phyloP scores from a whole-genome alignment of 2,888 invertebrate species.

The Gasteruption jaculator region DNA sequence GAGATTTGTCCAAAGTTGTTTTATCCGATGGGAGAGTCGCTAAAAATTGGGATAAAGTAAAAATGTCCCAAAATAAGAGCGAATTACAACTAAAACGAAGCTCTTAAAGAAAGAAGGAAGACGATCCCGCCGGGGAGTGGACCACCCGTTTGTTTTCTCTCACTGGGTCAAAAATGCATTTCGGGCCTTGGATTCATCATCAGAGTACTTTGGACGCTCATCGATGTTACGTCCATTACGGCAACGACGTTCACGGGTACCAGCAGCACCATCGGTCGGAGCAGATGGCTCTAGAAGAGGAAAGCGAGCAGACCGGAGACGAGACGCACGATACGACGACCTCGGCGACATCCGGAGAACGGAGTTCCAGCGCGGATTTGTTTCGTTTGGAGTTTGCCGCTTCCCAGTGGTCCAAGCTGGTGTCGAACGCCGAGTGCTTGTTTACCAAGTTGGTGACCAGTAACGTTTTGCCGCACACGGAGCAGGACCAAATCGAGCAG shows the following conservation, averaged over 20 bases:
- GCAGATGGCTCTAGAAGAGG: slow-evolving; percentile 32
- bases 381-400: slow-evolving; percentile 81
- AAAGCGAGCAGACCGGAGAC: slow-evolving; percentile 41
- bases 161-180: too few relatives aligned
- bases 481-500: slow-evolving; percentile 73
- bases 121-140: too few relatives aligned
- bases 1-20: too few relatives aligned
- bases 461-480: slow-evolving; percentile 66
- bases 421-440: slow-evolving; percentile 80
- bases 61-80: too few relatives aligned
- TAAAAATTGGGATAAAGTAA: too few relatives aligned
- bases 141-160: too few relatives aligned
- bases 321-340: slow-evolving; percentile 42
- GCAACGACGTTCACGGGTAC: slow-evolving; percentile 23
- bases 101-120: too few relatives aligned
- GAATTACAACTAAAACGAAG: too few relatives aligned
- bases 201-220: slow-evolving; percentile 31
- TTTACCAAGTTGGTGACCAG: slow-evolving; percentile 71
- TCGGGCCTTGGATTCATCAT: slow-evolving; percentile 31
- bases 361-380: slow-evolving; percentile 49
- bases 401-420: slow-evolving; percentile 75
- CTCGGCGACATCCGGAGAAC: slow-evolving; percentile 43
- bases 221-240: slow-evolving; percentile 30
- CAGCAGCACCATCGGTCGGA: slow-evolving; percentile 23
- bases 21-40: too few relatives aligned